Evolutionary conservation across 2,888 invertebrate genomes (phyloP), one percentile per base, ranked within the genome.

Genomic region (Heliconius aoede): DNA sequence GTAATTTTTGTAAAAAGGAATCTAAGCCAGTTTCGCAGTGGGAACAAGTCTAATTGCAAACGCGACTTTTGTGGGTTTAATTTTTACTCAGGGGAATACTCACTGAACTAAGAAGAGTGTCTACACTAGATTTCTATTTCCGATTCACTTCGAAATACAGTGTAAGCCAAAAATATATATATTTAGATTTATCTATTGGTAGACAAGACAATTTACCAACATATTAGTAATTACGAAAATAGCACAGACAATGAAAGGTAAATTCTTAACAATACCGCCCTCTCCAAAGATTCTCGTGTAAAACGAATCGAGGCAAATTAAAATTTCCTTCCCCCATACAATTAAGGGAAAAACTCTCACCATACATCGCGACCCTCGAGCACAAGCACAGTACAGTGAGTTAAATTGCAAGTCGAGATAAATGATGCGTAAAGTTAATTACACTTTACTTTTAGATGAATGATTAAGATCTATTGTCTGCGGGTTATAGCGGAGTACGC

Each of bases 341-440:
- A 61, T 76, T 74, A 71, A 74, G 78, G 55, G 74, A 40, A 67
- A 68, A 65, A 58, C 72, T 58, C 58, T 36, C 73, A 67, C 73
- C 78, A 78, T 76, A 80, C 76, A 80, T 79, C 78, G 77, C 73
- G 72, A 72, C 72, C 72, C 72, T 60, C 58, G 55, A 36, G 36
- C 36, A 36, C 36, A 69, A n/a, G 36, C 24, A 24, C 36, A 74
- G 55, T 71, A 80, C 80, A 80, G 77, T 78, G 76, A 76, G 71
- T 73, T 69, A 78, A 80, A 83, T 82, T 81, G 79, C 80, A 80
- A 83, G 82, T 83, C 81, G 82, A 77, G 77, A 81, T 81, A 83
- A 84, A 85, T 85, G 85, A 83, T 73, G 81, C 85, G 84, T 82
- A 80, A 84, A 83, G 84, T 85, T 85, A 85, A 85, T 85, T 84